Base-by-base conservation (phyloP, 2,888 invertebrate genomes). In the Suillia variegata region DNA sequence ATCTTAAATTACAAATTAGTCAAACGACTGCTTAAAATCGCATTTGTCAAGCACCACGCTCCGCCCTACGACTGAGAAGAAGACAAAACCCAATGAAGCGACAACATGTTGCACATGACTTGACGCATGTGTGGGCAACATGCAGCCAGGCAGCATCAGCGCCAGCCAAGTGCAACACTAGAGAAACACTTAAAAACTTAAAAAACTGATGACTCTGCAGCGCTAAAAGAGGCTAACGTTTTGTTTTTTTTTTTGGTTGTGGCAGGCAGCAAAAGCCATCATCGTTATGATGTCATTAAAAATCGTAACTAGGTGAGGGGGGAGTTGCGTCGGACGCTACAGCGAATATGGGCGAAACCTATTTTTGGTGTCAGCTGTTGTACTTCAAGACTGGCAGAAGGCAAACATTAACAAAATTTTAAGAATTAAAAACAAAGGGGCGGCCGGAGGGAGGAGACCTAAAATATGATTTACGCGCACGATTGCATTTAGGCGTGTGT, bases 71-170 rank as follows among this genome's bases (percentile, higher is more conserved):
- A 38, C 53, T 33, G 64, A 53, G 67, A 48, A 58, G 56, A 13
- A 18, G 15, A 21, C 45, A 42, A n/a, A 22, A 45, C 15, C 45
- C 20, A 5, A 47, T 62, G 38, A 47, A 64, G 68, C 75, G 66
- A 74, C 77, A 75, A 76, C 74, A 69, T 74, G 73, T 76, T 75
- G 73, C 76, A 74, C 68, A 76, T 75, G 73, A 74, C 67, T 63
- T 62, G 50, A 47, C 45, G 13, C 22, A 22, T 22, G 21, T 13
- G 21, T 22, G 4, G 22, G 20, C 22, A 20, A 13, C 21, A 17
- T 45, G 22, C 2, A 17, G 22, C 8, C 18, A 48, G 10, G 51
- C 48, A 31, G 47, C 56, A 31, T 20, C 42, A 48, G 18, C 20
- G 26, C 22, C 61, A 58, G 65, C 53, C 71, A 74, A 73, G 76